A percentile compares a stretch with the other conserved stretches of the same genome.
phyloP scores from a whole-genome alignment of 2,888 invertebrate species.

The Eutolmus rufibarbis region DNA sequence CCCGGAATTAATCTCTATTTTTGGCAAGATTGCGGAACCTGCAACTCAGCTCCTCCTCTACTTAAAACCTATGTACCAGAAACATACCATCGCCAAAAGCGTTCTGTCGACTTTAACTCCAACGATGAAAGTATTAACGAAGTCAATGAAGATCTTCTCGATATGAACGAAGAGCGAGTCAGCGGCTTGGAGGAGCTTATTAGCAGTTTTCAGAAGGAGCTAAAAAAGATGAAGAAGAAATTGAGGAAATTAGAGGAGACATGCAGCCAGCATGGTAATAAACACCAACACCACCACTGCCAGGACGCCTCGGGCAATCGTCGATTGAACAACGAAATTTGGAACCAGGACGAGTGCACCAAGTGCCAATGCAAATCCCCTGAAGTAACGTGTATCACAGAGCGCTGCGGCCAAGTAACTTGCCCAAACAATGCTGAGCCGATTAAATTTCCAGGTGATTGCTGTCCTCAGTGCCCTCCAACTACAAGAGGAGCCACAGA shows the following conservation, averaged over 20 bases:
- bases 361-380: conserved; percentile 64
- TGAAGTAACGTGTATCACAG: conserved; percentile 63
- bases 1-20: conserved; percentile 76
- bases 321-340: conserved; percentile 63
- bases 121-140: conserved; percentile 45
- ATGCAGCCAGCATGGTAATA: conserved; percentile 50
- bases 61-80: conserved; percentile 57
- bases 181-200: conserved; percentile 67
- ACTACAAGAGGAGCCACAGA: conserved; percentile 45
- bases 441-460: conserved; percentile 59
- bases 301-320: conserved; percentile 61
- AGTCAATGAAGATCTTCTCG: conserved; percentile 54
- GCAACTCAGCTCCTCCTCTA: conserved; percentile 59
- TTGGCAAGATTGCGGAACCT: conserved; percentile 83
- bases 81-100: conserved; percentile 55
- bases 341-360: conserved; percentile 64
- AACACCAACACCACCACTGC: conserved; percentile 58
- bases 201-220: conserved; percentile 64
- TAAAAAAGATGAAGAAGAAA: conserved; percentile 65
- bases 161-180: conserved; percentile 63
- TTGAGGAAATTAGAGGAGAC: conserved; percentile 61
- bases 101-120: conserved; percentile 49
- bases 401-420: conserved; percentile 60
- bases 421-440: conserved; percentile 59
- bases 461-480: conserved; percentile 62